Evolutionary conservation across 2,888 invertebrate species (phyloP), one percentile per base, ranked within the genome.

Genomic region (Scaeva pyrastri): DNA sequence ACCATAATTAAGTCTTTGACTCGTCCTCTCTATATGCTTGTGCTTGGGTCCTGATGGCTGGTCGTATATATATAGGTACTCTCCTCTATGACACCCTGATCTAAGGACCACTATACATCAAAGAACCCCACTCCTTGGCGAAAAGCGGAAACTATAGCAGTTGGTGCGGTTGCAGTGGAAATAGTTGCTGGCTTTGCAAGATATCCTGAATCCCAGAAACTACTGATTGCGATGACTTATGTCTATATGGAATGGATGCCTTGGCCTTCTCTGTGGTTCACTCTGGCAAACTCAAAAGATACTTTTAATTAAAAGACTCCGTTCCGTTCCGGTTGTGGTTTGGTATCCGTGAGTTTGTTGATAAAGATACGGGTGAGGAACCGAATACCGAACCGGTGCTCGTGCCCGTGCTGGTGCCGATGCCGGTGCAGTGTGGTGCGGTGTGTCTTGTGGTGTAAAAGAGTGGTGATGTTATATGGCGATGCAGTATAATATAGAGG

Each of bases 1-100:
- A 86, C 86, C 82, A 78, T 86, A 82, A 86, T 86, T 86, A 86
- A 86, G 86, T 86, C 86, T 78, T 82, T 77, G 82, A 85, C 72
- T 68, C 58, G 52, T 23, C 19, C 19, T 58, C 31, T 39, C 19
- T 39, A 4, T n/a, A 11, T 19, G 6, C 14, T 23, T 39, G 23
- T 64, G 8, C 11, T 11, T 11, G 19, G 16, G 19, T 31, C 1
- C 12, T 45, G 19, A 6, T 19, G 48, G 19, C 19, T 11, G 23
- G 64, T 58, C 5, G 21, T 58, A 26, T 36, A n/a, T n/a, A n/a
- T n/a, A n/a, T n/a, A n/a, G n/a, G n/a, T 26, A n/a, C n/a, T n/a
- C n/a, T 58, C 12, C 56, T 39, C 39, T 39, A 39, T 19, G 21
- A 21, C 60, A 41, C 39, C 60, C 60, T 39, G 39, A 60, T 60